phyloP scores from a whole-genome alignment of 2,113 vertebrate species.

The Redunca redunca region DNA sequence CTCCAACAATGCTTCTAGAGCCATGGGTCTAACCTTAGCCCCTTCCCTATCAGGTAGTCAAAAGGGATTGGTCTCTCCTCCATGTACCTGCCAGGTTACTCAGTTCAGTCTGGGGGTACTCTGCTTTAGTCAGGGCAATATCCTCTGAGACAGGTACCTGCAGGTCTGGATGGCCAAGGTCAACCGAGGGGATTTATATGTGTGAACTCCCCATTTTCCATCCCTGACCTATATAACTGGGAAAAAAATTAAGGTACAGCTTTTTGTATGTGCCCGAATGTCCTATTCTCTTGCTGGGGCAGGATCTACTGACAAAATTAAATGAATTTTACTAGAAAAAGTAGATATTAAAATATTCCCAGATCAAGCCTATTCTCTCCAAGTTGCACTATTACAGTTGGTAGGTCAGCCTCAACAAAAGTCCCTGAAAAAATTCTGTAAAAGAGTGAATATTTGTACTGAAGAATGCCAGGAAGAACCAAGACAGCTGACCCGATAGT shows the following conservation, averaged over 20 bases:
- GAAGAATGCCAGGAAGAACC: not conserved
- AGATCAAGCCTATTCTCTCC: not conserved
- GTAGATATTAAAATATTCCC: not conserved
- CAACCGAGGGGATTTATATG: not conserved
- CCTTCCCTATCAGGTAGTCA: not conserved
- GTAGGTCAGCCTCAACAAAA: not conserved
- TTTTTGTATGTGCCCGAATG: not conserved
- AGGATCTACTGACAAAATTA: not conserved
- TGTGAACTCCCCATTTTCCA: not conserved
- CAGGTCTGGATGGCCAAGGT: not conserved
- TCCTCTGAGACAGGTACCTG: not conserved
- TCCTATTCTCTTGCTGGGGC: not conserved
- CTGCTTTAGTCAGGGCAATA: not conserved
- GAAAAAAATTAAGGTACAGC: not conserved
- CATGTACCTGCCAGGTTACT: not conserved
- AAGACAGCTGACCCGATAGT: not conserved
- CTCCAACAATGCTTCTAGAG: not conserved
- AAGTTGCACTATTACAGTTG: not conserved
- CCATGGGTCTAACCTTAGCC: not conserved
- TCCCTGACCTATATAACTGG: not conserved
- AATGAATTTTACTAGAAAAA: not conserved
- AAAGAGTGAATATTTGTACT: not conserved
- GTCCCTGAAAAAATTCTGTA: not conserved
- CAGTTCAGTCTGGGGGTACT: not conserved
- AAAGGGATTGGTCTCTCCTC: not conserved